Evolutionary conservation across 2,888 invertebrate species (phyloP).

Genomic region (Eulithis prunata): DNA sequence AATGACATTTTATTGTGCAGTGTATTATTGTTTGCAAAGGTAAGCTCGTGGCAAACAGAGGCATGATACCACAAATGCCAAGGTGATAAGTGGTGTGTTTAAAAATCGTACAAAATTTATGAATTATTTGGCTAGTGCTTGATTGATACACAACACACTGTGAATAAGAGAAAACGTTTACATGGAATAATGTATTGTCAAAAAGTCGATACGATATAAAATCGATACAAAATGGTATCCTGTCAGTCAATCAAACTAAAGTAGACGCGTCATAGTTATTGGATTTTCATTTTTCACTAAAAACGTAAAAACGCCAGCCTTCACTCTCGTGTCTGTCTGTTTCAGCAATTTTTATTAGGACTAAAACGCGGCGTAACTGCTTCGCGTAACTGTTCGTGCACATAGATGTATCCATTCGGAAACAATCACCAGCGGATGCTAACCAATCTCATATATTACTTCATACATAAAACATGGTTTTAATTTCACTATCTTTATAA

Average conservation of each 20-base stretch:
- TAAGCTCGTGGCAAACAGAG: neutral
- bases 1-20: slow-evolving; percentile 10
- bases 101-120: too few species aligned
- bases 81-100: neutral
- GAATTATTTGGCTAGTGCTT: too few species aligned
- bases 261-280: neutral
- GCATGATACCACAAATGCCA: neutral
- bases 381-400: neutral
- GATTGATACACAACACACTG: too few species aligned
- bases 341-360: slow-evolving; percentile 1
- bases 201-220: neutral
- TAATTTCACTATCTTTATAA: slow-evolving; percentile 31
- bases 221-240: neutral
- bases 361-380: neutral
- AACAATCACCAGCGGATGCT: slow-evolving; percentile 53
- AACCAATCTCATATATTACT: slow-evolving; percentile 50
- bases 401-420: slow-evolving; percentile 31
- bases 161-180: too few species aligned
- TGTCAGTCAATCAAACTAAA: neutral
- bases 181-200: neutral
- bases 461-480: slow-evolving; percentile 33
- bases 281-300: neutral
- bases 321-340: slow-evolving; percentile 7
- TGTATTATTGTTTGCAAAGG: slow-evolving; percentile 8
- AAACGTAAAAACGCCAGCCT: slow-evolving; percentile 4